phyloP scores from a whole-genome alignment of 2,888 invertebrate species.

The Physocephala rufipes region DNA sequence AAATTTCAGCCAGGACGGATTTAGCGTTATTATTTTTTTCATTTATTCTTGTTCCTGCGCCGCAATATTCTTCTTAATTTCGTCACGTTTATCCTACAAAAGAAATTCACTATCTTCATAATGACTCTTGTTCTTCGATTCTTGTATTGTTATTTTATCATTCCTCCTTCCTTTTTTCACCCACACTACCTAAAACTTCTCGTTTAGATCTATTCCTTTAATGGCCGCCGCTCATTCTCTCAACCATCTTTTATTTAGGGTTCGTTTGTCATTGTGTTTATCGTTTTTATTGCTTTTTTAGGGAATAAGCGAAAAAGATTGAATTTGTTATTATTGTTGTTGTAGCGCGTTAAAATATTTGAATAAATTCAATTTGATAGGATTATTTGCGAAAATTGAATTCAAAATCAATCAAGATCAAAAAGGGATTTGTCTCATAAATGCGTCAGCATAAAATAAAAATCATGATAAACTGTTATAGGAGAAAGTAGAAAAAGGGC shows the following conservation, averaged over 20 bases:
- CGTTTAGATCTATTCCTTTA: background rate
- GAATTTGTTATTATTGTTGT: background rate
- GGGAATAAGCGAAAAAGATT: background rate
- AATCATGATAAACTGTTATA: background rate
- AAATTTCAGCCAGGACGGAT: no score
- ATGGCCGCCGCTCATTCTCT: conserved; percentile 3
- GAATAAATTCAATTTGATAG: background rate
- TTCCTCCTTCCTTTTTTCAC: background rate
- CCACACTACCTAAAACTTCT: background rate
- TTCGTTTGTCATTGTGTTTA: background rate
- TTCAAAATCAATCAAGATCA: conserved; percentile 4
- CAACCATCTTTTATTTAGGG: background rate
- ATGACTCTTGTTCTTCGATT: background rate
- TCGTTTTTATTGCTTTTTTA: background rate
- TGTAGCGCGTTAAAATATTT: background rate
- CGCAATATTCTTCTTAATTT: background rate
- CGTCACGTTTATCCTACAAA: background rate
- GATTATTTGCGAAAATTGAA: conserved; percentile 3
- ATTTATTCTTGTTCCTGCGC: background rate
- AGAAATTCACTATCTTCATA: no score
- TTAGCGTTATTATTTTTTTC: background rate
- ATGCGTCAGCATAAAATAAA: background rate
- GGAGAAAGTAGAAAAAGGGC: background rate
- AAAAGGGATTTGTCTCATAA: background rate
- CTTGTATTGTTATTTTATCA: background rate